Evolutionary conservation across 2,888 invertebrate genomes (phyloP).

Genomic region (Nymphalis polychloros): DNA sequence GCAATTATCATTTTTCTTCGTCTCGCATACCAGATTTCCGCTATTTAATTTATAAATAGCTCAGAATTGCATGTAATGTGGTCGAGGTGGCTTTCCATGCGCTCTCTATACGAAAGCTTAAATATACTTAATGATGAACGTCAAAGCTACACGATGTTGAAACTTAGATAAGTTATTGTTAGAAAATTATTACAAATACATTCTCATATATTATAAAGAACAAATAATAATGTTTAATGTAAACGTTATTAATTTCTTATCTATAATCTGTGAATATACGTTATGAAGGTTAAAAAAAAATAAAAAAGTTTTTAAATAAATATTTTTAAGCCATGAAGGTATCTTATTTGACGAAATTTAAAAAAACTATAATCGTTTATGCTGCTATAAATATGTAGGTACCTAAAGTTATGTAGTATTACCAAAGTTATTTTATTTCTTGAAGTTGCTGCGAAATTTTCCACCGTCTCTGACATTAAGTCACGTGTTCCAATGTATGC

Average conservation of each 20-base stretch:
- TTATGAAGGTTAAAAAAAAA: too few species aligned
- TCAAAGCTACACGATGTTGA: not conserved
- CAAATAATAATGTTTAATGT: too few species aligned
- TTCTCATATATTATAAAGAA: too few species aligned
- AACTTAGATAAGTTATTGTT: not conserved
- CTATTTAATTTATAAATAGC: conserved; percentile 48
- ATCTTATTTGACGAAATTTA: too few species aligned
- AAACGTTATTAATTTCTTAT: too few species aligned
- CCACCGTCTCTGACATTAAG: conserved; percentile 23
- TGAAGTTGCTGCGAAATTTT: conserved; percentile 19
- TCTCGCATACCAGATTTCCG: conserved; percentile 8
- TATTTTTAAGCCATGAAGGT: too few species aligned
- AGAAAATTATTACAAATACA: not conserved
- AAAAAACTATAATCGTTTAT: too few species aligned
- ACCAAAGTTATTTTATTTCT: not conserved
- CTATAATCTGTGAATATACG: too few species aligned
- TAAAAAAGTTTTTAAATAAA: too few species aligned
- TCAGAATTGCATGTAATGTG: conserved; percentile 54
- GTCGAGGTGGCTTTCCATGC: conserved; percentile 55
- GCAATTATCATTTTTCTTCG: conserved; percentile 11
- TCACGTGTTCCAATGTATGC: conserved; percentile 1
- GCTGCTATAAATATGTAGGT: too few species aligned
- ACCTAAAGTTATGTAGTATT: too few species aligned
- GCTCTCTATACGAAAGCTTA: conserved; percentile 34
- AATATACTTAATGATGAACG: conserved; percentile 12